Conservation (phyloP, 2,113 vertebrate species). For the Larimichthys crocea region DNA sequence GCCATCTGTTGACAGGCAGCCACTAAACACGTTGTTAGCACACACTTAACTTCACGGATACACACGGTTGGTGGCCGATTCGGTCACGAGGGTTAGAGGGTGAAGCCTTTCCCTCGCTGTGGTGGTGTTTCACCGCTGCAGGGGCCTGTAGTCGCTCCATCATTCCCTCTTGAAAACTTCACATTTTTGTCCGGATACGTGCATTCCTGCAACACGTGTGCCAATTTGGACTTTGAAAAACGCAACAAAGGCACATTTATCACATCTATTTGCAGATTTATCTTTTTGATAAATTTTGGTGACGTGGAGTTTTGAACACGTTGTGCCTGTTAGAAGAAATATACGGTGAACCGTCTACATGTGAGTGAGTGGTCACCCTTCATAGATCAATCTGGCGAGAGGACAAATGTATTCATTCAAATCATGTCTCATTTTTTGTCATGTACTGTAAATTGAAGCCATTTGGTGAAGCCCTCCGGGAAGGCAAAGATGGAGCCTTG, state of each 20-base stretch:
- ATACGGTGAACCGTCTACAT: too few species aligned
- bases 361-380: too few species aligned
- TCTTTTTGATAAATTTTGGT: too few species aligned
- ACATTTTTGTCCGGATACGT: not conserved
- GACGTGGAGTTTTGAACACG: too few species aligned
- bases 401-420: too few species aligned
- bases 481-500: too few species aligned
- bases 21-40: slow-evolving; percentile 62
- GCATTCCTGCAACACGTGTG: not conserved
- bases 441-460: too few species aligned
- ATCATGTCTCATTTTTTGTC: too few species aligned
- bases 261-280: too few species aligned
- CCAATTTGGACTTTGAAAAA: not conserved
- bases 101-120: not conserved
- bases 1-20: slow-evolving; percentile 50
- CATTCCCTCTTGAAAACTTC: not conserved
- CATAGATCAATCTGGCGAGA: too few species aligned
- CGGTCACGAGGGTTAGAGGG: not conserved
- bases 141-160: not conserved
- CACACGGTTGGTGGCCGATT: slow-evolving; percentile 30
- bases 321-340: too few species aligned
- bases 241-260: not conserved
- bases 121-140: slow-evolving; percentile 12
- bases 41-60: slow-evolving; percentile 27
- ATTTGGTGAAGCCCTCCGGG: too few species aligned